Evolutionary conservation across 2,888 invertebrate genomes (phyloP).

Genomic region (Ophion slaviceki): DNA sequence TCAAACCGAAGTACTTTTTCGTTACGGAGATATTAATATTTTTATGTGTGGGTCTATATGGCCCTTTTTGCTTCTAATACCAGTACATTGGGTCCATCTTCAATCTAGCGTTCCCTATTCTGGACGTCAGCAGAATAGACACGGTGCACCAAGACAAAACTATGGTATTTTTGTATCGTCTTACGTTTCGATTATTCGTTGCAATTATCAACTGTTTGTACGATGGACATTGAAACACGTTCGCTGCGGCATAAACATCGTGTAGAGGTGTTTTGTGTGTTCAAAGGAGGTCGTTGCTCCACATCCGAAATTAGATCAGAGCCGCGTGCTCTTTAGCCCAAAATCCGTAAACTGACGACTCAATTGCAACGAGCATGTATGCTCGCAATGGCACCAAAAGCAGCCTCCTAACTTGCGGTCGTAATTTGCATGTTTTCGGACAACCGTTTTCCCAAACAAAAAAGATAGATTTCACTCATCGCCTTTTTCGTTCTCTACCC

Average conservation of each 20-base stretch:
- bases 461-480: no score
- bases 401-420: neutral
- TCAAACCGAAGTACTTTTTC: no score
- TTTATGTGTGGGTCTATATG: no score
- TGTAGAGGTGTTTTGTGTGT: conserved; percentile 74
- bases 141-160: no score
- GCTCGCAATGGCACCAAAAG: conserved; percentile 2
- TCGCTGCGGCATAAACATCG: conserved; percentile 31
- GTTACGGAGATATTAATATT: no score
- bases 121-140: no score
- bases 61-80: no score
- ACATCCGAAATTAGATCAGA: conserved; percentile 82
- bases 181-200: neutral
- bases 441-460: neutral
- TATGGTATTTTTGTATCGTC: conserved; percentile 3
- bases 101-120: no score
- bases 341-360: conserved; percentile 30
- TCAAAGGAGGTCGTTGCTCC: conserved; percentile 83
- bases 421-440: neutral
- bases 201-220: neutral
- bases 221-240: conserved; percentile 17
- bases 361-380: conserved; percentile 27
- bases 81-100: no score
- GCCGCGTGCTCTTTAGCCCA: conserved; percentile 67
- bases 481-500: no score